These are phyloP conservation scores for Molossus alvarezi DNA, from an alignment of 2,797 vertebrate genomes.

Conservation along the genomic window DNA sequence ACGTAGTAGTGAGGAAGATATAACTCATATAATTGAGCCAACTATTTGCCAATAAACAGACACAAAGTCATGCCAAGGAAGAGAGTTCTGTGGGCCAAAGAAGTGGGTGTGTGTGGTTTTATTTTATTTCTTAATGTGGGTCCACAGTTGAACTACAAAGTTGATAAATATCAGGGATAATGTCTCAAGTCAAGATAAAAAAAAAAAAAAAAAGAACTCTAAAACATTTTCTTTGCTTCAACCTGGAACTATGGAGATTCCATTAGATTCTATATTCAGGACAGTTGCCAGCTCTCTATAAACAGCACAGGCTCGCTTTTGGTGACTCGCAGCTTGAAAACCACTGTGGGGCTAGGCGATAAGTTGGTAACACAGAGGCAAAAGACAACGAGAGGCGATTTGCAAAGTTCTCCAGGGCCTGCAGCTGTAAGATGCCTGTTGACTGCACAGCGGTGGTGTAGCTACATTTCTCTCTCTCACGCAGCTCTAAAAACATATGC, in stretches of 20 bases:
- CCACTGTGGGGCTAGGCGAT: not conserved
- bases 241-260: not conserved
- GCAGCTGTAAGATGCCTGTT: not conserved
- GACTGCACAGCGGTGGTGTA: not conserved
- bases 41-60: conserved; percentile 13
- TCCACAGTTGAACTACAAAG: not conserved
- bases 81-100: not conserved
- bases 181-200: conserved; percentile 39
- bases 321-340: not conserved
- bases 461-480: not conserved
- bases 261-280: not conserved
- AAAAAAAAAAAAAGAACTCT: not conserved
- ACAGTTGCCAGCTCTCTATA: conserved; percentile 2
- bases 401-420: conserved; percentile 36
- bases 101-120: not conserved
- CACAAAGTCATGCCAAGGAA: not conserved
- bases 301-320: not conserved
- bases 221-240: conserved; percentile 50
- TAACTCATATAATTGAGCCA: conserved; percentile 6
- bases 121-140: not conserved
- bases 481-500: conserved; percentile 72
- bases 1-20: not conserved
- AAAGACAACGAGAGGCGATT: conserved; percentile 28
- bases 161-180: not conserved
- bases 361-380: conserved; percentile 63